Base-by-base conservation (phyloP, 2,888 invertebrate species). In the Megaustenia siamemsis region DNA sequence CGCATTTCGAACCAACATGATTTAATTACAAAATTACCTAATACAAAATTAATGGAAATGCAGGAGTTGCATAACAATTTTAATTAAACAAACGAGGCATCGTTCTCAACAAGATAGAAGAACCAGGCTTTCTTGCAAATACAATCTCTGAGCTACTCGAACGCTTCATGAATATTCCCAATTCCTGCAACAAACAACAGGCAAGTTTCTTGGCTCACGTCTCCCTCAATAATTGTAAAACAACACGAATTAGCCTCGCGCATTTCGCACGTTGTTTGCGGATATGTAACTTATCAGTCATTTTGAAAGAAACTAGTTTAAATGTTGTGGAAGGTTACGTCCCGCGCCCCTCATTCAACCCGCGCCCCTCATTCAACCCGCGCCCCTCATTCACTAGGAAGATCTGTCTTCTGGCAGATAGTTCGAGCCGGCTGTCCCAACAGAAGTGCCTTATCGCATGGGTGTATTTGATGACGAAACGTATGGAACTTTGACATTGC, bases 271-370 rank as follows among this genome's bases (percentile, higher is more conserved):
- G 60, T 5, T 60, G 60, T 60, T 60, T n/a, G 28, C n/a, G 60
- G 2, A 60, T 21, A 28, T 24, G 24, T 5, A 63, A 63, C 32
- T 63, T 1, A 63, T 63, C 32, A 63, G 28, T 63, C 28, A 63
- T 63, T 32, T 63, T 63, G 63, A 63, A 63, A 63, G 63, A 63
- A n/a, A 32, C 63, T 63, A 28, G 32, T 63, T 63, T n/a, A n/a
- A 63, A 63, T 63, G 63, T 63, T 32, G 28, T 6, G 0, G 32
- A 28, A 63, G 1, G 32, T 63, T 28, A 32, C 28, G 28, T 60
- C 32, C 18, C 40, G 3, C 40, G 12, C 24, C 69, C 49, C 12
- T 49, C 49, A 10, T 18, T 18, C 49, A 12, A 10, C 49, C 49
- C 49, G 18, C 49, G 18, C 49, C 49, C 10, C 49, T 49, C 10